A percentile compares a stretch with the other conserved stretches of the same genome.
phyloP scores from a whole-genome alignment of 1,140 invertebrate species.

The Aphelenchoides avenae region DNA sequence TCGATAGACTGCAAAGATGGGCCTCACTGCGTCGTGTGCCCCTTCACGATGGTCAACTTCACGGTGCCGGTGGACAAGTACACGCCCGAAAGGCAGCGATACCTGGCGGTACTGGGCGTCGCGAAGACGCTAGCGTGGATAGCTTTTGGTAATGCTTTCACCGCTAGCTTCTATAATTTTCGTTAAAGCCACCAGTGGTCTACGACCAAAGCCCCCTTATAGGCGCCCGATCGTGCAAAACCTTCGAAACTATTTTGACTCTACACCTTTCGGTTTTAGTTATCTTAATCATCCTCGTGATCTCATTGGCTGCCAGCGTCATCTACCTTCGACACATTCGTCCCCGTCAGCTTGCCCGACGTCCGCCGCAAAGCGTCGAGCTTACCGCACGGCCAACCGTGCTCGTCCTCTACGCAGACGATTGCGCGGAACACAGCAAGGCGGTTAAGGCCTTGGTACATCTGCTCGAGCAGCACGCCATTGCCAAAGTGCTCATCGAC shows the following conservation, averaged over 20 bases:
- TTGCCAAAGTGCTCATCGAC: slow-evolving; percentile 32
- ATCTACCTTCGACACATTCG: slow-evolving; percentile 24
- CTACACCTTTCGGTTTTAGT: slow-evolving; percentile 23
- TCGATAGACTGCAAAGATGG: slow-evolving; percentile 23
- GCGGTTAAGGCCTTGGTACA: slow-evolving; percentile 33
- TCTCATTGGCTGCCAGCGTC: slow-evolving; percentile 14
- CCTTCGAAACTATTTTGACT: too few species aligned
- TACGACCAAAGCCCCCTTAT: too few species aligned
- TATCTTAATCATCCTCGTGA: slow-evolving; percentile 13
- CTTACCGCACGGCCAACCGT: slow-evolving; percentile 34
- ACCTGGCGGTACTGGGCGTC: slow-evolving; percentile 11
- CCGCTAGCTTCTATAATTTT: too few species aligned
- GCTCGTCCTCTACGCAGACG: slow-evolving; percentile 51
- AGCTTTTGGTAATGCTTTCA: too few species aligned
- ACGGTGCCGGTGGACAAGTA: slow-evolving; percentile 29
- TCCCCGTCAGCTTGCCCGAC: slow-evolving; percentile 5
- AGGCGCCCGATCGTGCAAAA: too few species aligned
- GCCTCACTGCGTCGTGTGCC: slow-evolving; percentile 24
- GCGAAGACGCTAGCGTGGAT: too few species aligned
- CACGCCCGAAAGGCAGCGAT: slow-evolving; percentile 24
- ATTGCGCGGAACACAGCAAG: slow-evolving; percentile 38
- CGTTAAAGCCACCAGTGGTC: too few species aligned
- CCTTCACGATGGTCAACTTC: slow-evolving; percentile 46
- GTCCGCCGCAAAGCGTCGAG: slow-evolving; percentile 26
- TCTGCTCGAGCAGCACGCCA: slow-evolving; percentile 29